Evolutionary conservation across 23 tunicate genomes (phyloP).

Genomic region (Ciona savignyi): DNA sequence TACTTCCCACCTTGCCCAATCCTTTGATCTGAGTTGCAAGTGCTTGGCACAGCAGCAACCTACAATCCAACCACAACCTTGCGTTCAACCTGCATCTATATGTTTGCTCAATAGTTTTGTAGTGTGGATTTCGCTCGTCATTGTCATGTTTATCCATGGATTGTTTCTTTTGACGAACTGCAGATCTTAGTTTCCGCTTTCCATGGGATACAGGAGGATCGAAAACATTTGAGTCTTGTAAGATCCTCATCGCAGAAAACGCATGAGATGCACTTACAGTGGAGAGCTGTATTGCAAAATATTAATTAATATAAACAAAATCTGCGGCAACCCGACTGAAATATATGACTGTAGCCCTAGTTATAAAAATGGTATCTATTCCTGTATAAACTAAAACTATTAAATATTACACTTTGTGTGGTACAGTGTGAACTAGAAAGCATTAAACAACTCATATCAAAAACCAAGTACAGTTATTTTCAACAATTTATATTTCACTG

Average conservation of each 20-base stretch:
- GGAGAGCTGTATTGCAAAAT: no score
- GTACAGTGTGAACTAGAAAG: no score
- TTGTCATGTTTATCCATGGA: no score
- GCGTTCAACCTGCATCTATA: slow-evolving; percentile 61
- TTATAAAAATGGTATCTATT: no score
- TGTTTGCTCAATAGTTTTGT: slow-evolving; percentile 52
- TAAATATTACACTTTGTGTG: no score
- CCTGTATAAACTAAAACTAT: no score
- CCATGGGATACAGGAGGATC: slow-evolving; percentile 10
- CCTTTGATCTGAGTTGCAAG: slow-evolving; percentile 66
- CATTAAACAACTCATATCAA: no score
- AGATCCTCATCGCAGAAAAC: slow-evolving; percentile 25
- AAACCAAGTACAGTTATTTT: no score
- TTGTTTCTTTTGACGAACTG: slow-evolving; percentile 10
- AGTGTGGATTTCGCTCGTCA: neutral
- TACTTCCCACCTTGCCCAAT: slow-evolving; percentile 73
- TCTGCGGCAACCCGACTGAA: no score
- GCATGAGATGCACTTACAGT: slow-evolving; percentile 67
- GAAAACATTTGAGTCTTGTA: slow-evolving; percentile 49
- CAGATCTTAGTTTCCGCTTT: slow-evolving; percentile 43
- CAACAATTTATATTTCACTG: no score
- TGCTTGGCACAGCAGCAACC: slow-evolving; percentile 49
- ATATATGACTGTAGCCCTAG: no score
- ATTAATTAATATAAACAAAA: no score
- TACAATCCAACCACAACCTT: slow-evolving; percentile 65